Evolutionary conservation across 2,113 vertebrate genomes (phyloP).

Genomic region (Pholis gunnellus): DNA sequence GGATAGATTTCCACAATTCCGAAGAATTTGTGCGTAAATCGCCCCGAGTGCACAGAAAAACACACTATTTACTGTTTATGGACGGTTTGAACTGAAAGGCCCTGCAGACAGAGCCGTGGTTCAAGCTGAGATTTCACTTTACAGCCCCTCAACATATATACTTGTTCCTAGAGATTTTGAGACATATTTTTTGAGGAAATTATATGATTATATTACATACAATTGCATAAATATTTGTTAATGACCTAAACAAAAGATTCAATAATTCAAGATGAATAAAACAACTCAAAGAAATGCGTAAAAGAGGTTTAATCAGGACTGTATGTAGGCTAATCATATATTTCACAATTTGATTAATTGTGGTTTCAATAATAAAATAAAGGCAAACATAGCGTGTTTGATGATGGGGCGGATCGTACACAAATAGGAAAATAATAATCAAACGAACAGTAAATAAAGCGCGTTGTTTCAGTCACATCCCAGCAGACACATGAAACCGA

Average conservation of each 20-base stretch:
- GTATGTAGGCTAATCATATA: neutral
- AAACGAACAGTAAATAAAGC: slow-evolving; percentile 35
- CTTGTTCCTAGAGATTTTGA: neutral
- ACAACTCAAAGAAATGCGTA: neutral
- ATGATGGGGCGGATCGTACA: neutral
- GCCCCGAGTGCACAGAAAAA: neutral
- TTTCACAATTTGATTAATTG: neutral
- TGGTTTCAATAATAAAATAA: neutral
- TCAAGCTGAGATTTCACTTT: slow-evolving; percentile 23
- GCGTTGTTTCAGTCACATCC: slow-evolving; percentile 25
- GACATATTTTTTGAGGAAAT: neutral
- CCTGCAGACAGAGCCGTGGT: neutral
- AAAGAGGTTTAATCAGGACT: neutral
- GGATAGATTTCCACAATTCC: slow-evolving; percentile 23
- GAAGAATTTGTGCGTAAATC: slow-evolving; percentile 29
- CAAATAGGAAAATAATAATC: neutral
- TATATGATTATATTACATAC: neutral
- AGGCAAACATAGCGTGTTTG: neutral
- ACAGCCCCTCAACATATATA: neutral
- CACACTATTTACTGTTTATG: neutral
- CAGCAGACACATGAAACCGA: slow-evolving; percentile 58
- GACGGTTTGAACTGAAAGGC: slow-evolving; percentile 7
- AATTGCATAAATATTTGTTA: neutral
- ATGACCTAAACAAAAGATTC: neutral
- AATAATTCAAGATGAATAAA: neutral